Evolutionary conservation across 2,888 invertebrate species (phyloP), one percentile per base, ranked within the genome.

Genomic region (Aporophyla nigra): DNA sequence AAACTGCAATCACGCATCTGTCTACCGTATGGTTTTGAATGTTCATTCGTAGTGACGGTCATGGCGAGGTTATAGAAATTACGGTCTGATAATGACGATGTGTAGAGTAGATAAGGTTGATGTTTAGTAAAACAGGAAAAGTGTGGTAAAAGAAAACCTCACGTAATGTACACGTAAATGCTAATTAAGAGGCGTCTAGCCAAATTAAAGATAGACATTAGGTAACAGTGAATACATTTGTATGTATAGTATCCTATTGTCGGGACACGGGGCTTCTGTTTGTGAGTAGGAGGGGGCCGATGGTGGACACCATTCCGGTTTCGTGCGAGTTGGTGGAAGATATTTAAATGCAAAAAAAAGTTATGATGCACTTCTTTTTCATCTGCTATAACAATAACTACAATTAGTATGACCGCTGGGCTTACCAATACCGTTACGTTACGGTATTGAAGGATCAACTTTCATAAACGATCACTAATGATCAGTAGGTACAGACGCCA

Each of bases 21-120:
- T 51, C 40, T 40, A 71, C 6, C 24, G 27, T 7, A 51, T 21
- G 40, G 14, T 51, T 27, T 24, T 40, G 24, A 71, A 24, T 53
- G 70, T 40, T 71, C 16, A 40, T 51, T 51, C 51, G 16, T n/a
- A 43, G 43, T 43, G 21, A 27, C 16, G 53, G 51, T 71, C 53
- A 71, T n/a, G 43, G n/a, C 43, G 16, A 71, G 40, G 53, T 53
- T 71, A 21, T 27, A 43, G 21, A 71, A 71, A 71, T 71, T 27
- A 71, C 43, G 40, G 21, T 21, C 21, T 43, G 71, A 16, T 53
- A 53, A 21, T 21, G 21, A 40, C 40, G 33, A 51, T 49, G 27
- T 70, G 19, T 27, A 33, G 46, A 33, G 27, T 46, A 46, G 71
- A 71, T 70, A 40, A 51, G 33, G 10, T 40, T 19, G 19, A 19